Conservation (phyloP, 2,888 invertebrate genomes). For the Drosophila birchii region DNA sequence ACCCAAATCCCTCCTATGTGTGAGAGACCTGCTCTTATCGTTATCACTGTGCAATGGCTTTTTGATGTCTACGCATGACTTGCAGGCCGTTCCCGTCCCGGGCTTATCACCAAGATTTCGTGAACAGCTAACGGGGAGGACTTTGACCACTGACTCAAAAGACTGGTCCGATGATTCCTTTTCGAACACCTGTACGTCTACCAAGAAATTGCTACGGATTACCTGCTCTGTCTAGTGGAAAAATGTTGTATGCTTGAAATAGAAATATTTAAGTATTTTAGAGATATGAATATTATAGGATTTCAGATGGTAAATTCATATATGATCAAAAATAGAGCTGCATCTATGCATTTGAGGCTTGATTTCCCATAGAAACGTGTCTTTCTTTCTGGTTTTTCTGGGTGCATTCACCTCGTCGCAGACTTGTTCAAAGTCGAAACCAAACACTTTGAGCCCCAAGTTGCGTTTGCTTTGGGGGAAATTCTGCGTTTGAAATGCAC, state of each 20-base stretch:
- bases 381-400: background rate
- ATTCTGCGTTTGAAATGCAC: slow-evolving; percentile 26
- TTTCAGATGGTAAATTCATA: too few species aligned
- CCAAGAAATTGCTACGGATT: background rate
- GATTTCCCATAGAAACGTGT: background rate
- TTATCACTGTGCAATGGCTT: slow-evolving; percentile 31
- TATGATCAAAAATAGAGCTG: too few species aligned
- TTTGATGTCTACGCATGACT: slow-evolving; percentile 34
- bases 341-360: background rate
- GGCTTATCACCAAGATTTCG: slow-evolving; percentile 19
- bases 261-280: background rate
- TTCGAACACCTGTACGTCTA: slow-evolving; percentile 13
- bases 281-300: background rate
- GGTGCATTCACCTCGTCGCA: slow-evolving; percentile 35
- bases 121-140: background rate
- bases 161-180: slow-evolving; percentile 1
- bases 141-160: slow-evolving; percentile 34
- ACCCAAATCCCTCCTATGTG: background rate
- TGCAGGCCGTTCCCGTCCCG: slow-evolving; percentile 5
- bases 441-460: slow-evolving; percentile 13
- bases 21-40: slow-evolving; percentile 10
- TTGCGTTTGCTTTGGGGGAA: slow-evolving; percentile 1
- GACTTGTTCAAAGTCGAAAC: slow-evolving; percentile 16
- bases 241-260: background rate
- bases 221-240: background rate